Base-by-base conservation (phyloP, 2,888 invertebrate species). In the Spilosoma lubricipeda region DNA sequence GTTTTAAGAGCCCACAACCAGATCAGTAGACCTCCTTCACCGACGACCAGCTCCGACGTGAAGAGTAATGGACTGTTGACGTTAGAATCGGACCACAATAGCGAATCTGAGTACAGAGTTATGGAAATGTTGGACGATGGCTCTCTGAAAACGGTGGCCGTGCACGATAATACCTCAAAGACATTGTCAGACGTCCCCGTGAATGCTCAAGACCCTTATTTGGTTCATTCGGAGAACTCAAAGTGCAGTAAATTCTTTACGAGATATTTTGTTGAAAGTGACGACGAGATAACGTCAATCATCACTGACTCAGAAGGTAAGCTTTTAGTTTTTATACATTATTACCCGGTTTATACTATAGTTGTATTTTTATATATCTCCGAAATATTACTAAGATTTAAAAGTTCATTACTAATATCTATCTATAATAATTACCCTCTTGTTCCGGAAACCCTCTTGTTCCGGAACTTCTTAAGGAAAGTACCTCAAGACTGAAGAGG, bases 271-370 rank as follows among this genome's bases (percentile, higher is more conserved):
- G 97, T 97, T 68, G 97, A 97, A 86, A 96, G 97, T 63, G 97
- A 97, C 79, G 97, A 97, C 81, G 97, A 97, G 87, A 96, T 97
- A 81, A 96, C 97, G 36, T 97, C 97, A 0, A 97, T 97, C 70
- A 96, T 97, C 65, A 97, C 97, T 3, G 97, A 97, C 88, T 97
- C 97, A 56, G 97, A 97, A 94, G 97, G 97, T 97, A 87, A 90
- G 87, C 8, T 59, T 59, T 56, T 23, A 45, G 67, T 33, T 42
- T 64, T n/a, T 42, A n/a, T 42, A 56, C 4, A n/a, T 56, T n/a
- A 45, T 67, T 20, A 45, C 42, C 23, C 39, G 9, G 65, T 33
- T 39, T 65, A 33, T 9, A 39, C 11, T 9, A 36, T 23, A 27
- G 11, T n/a, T 23, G n/a, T 63, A 63, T 63, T 15, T 30, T 30